These are phyloP conservation scores for Cataglyphis livida DNA, from an alignment of 2,888 invertebrate species.

Conservation along the genomic window DNA sequence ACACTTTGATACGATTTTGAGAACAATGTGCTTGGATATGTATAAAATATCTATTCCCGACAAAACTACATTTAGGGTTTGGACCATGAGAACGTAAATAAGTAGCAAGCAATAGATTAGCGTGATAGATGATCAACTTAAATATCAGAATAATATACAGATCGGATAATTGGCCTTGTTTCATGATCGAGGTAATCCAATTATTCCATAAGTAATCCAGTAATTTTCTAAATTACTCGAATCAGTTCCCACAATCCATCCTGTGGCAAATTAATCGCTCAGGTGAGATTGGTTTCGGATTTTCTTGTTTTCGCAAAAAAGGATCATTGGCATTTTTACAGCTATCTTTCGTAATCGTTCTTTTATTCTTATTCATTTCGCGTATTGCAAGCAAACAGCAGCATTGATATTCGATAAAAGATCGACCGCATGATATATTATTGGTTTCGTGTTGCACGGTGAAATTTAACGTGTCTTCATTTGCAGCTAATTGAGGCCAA, in stretches of 20 bases:
- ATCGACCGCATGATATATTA: conserved; percentile 33
- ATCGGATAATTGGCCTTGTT: conserved; percentile 33
- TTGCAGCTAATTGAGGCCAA: conserved; percentile 72
- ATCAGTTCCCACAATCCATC: neutral
- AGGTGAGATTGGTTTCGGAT: conserved; percentile 5
- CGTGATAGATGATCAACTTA: conserved; percentile 15
- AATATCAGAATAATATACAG: conserved; percentile 32
- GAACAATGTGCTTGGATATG: neutral
- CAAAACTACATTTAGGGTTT: neutral
- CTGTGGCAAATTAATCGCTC: conserved; percentile 23
- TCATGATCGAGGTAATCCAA: conserved; percentile 24
- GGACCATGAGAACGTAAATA: neutral
- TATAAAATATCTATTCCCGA: neutral
- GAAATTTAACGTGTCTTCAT: conserved; percentile 71
- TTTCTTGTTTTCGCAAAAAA: neutral
- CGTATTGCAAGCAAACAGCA: neutral
- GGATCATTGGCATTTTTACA: neutral
- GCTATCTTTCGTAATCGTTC: neutral
- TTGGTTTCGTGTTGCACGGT: conserved; percentile 55
- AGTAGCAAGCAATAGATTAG: neutral
- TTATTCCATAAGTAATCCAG: too few relatives aligned
- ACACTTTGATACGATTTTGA: neutral
- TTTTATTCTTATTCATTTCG: neutral
- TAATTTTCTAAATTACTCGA: conserved; percentile 29
- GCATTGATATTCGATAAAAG: conserved; percentile 7